Base-by-base conservation (phyloP, 2,113 vertebrate genomes). In the Polypterus senegalus region DNA sequence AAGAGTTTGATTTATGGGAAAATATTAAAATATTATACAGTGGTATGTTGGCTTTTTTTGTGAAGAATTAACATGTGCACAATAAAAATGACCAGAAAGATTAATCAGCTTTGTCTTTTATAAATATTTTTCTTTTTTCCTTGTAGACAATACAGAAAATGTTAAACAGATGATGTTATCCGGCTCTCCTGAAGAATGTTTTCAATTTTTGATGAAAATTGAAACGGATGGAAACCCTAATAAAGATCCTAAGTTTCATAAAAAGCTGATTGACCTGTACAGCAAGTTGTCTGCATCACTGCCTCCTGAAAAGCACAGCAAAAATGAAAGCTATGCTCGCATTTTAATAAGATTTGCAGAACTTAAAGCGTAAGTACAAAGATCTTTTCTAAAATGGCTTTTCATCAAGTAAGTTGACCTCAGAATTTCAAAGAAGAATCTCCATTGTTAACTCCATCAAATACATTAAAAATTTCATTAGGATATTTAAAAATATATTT, bases 341-440 rank as follows among this genome's bases (percentile, higher is more conserved):
- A 93, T 98, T 71, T 80, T 96, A 58, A 89, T 97, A 68, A 83
- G 91, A 78, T 97, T 92, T 77, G 94, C 94, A 1, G 92, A 98
- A 69, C 78, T 97, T 61, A 97, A 90, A 76, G 92, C 81, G 94
- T 97, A 76, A 91, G 89, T 89, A 70, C 59, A 49, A n/a, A 4
- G 7, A 64, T 61, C 66, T 58, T 8, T 0, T 46, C 0, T n/a
- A 44, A 47, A 8, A 60, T 44, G n/a, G 5, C 10, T 27, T 27
- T 27, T 27, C 27, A 27, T 27, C 27, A 27, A 27, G 27, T 27
- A 27, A 27, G 27, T 27, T 27, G 27, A 27, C 27, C 27, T 27
- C 27, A 3, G 11, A 51, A 51, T 3, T 61, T 5, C 43, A 7
- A 6, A 44, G 27, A 58, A 46, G 46, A 8, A 11, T 6, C 3